A percentile compares a stretch with the other conserved stretches of the same genome.
Conservation (phyloP, 2,113 vertebrate genomes). For the Sphaerodactylus townsendi region DNA sequence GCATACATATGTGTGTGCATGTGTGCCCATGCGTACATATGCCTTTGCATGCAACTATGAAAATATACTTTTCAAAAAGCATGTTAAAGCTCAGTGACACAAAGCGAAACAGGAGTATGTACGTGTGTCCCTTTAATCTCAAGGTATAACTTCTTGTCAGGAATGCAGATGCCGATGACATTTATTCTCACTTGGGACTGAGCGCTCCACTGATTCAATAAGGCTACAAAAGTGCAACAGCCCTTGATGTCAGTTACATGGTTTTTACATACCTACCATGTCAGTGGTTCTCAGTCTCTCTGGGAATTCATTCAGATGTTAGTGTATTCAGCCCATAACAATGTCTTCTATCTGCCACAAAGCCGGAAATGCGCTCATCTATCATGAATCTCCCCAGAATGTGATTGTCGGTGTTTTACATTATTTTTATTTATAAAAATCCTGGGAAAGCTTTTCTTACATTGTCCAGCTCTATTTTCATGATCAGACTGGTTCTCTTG, state of each 20-base stretch:
- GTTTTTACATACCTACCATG: constrained; percentile 72
- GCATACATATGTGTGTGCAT: neutral
- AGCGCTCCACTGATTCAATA: constrained; percentile 71
- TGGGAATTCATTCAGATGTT: constrained; percentile 70
- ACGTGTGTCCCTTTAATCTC: constrained; percentile 61
- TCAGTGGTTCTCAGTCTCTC: constrained; percentile 66
- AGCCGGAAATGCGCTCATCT: constrained; percentile 53
- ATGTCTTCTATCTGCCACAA: constrained; percentile 66
- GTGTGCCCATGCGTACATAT: neutral
- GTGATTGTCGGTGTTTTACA: constrained; percentile 51
- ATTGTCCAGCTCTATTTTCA: neutral
- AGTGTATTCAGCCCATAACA: constrained; percentile 67
- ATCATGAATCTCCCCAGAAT: constrained; percentile 45
- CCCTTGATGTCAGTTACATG: constrained; percentile 71
- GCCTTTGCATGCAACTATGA: constrained; percentile 18
- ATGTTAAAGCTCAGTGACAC: constrained; percentile 37
- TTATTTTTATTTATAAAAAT: neutral
- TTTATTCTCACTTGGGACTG: constrained; percentile 54
- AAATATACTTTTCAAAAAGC: constrained; percentile 60
- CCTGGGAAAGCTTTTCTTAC: neutral
- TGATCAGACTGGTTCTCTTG: neutral
- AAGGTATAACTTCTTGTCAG: constrained; percentile 63
- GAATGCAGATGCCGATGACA: constrained; percentile 65
- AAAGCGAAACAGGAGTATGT: constrained; percentile 17
- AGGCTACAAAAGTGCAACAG: constrained; percentile 75